Evolutionary conservation across 2,113 vertebrate species (phyloP).

Genomic region (Pyrgilauda ruficollis): DNA sequence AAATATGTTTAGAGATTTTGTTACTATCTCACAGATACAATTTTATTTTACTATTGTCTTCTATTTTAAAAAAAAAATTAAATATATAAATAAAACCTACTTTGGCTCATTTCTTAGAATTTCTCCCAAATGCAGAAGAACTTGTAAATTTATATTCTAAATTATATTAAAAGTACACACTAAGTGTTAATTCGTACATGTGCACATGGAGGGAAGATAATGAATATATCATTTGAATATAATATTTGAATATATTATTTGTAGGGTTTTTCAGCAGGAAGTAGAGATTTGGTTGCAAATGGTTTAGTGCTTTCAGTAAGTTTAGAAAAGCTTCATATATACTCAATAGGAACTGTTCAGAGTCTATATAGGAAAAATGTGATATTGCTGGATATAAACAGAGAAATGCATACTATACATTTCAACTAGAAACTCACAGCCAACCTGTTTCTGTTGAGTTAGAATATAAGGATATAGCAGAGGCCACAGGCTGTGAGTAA

Average conservation of each 20-base stretch:
- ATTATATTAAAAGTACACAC: neutral
- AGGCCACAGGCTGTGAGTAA: neutral
- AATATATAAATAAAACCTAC: neutral
- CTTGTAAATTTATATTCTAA: neutral
- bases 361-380: neutral
- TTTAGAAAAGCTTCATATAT: neutral
- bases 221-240: neutral
- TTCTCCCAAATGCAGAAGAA: neutral
- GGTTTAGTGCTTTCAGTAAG: neutral
- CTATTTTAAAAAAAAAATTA: neutral
- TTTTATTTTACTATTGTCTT: neutral
- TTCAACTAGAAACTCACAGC: neutral
- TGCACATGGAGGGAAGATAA: neutral
- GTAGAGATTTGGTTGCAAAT: neutral
- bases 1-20: neutral
- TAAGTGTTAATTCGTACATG: neutral
- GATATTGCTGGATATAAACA: neutral
- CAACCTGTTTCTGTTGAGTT: neutral
- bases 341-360: neutral
- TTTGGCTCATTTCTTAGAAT: neutral
- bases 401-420: neutral
- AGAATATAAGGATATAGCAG: neutral
- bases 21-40: neutral
- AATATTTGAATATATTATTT: neutral
- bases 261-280: neutral